Evolutionary conservation across 1,140 invertebrate species (phyloP).

Genomic region (Melanaphis sacchari): DNA sequence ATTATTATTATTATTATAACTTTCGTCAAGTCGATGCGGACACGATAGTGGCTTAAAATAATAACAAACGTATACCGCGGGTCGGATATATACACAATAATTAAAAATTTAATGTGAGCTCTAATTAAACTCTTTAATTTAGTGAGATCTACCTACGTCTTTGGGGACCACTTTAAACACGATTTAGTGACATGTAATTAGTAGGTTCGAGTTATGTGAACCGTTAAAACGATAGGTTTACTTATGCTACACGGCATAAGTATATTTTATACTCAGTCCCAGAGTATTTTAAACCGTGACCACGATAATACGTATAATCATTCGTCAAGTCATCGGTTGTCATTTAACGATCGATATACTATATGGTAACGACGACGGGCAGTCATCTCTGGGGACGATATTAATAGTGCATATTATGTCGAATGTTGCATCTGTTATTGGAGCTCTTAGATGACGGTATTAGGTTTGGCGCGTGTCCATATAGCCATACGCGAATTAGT

Average conservation of each 20-base stretch:
- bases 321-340: neutral
- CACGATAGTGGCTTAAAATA: neutral
- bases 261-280: neutral
- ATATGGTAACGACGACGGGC: neutral
- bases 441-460: neutral
- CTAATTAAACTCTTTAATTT: no score
- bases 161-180: neutral
- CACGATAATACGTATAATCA: neutral
- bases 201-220: neutral
- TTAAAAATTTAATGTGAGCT: neutral
- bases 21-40: neutral
- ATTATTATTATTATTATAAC: no score
- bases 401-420: neutral
- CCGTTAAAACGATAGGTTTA: neutral
- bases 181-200: neutral
- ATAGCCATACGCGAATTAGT: neutral
- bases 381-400: neutral
- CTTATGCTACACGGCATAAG: neutral
- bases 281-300: neutral
- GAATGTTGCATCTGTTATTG: neutral
- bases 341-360: neutral
- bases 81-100: neutral
- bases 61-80: neutral
- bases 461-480: neutral
- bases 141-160: neutral